A percentile compares a stretch with the other conserved stretches of the same genome.
phyloP scores from a whole-genome alignment of 2,113 vertebrate genomes.

The Lepus timidus region DNA sequence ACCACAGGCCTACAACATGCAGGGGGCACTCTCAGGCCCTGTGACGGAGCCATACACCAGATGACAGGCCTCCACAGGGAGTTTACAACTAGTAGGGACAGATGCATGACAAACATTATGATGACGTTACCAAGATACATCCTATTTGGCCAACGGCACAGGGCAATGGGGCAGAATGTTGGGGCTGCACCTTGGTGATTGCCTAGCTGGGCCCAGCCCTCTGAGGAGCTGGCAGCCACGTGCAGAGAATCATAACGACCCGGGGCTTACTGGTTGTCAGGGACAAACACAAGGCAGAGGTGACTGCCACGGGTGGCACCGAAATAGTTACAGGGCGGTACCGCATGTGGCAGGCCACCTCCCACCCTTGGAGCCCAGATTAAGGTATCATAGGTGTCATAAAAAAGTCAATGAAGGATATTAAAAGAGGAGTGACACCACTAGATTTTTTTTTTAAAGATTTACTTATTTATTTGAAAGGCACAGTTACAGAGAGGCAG shows the following conservation, averaged over 20 bases:
- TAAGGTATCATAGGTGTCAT: background rate
- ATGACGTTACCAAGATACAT: accelerated
- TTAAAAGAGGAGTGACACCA: background rate
- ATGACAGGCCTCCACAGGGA: no score
- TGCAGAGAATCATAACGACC: background rate
- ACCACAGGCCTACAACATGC: accelerated
- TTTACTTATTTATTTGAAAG: no score
- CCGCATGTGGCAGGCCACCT: background rate
- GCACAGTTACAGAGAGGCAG: no score
- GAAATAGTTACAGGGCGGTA: accelerated
- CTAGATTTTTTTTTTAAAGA: no score
- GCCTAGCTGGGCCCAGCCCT: background rate
- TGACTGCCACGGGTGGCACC: accelerated
- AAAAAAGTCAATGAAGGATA: background rate
- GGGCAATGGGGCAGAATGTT: background rate
- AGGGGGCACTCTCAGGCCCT: accelerated
- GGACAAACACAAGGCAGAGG: background rate
- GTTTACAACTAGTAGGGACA: background rate
- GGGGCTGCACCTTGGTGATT: background rate
- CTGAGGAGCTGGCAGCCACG: background rate
- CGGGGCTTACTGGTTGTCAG: background rate
- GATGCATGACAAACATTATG: background rate
- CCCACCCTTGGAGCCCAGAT: background rate
- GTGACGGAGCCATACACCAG: background rate
- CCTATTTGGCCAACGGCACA: accelerated